Evolutionary conservation across 2,113 vertebrate species (phyloP).

Genomic region (Tragelaphus scriptus): DNA sequence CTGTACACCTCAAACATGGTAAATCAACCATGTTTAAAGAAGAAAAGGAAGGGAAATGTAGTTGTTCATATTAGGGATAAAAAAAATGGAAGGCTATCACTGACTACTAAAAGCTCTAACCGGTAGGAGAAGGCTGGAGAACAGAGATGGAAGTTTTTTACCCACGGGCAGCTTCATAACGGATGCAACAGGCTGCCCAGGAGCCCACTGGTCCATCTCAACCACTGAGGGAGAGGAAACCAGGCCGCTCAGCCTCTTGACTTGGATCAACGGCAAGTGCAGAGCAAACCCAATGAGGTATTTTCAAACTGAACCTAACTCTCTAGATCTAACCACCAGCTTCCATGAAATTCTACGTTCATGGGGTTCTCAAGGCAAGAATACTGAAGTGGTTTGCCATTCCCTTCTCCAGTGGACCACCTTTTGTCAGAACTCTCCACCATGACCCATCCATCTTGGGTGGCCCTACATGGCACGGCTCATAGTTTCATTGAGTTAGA

Average conservation of each 20-base stretch:
- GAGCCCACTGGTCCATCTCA: background rate
- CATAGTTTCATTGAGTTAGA: background rate
- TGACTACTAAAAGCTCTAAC: background rate
- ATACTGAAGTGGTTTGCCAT: background rate
- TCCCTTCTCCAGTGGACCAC: background rate
- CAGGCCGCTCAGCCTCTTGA: background rate
- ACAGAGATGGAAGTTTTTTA: background rate
- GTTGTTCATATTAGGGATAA: background rate
- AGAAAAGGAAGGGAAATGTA: background rate
- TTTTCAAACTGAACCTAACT: background rate
- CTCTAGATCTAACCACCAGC: background rate
- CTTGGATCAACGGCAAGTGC: background rate
- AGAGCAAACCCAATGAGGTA: background rate
- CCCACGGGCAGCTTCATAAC: background rate
- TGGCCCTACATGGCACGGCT: rapidly evolving
- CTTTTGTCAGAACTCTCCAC: background rate
- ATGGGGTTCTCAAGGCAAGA: background rate
- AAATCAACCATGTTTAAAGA: background rate
- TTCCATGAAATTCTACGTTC: background rate
- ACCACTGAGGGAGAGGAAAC: background rate
- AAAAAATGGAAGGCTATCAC: background rate
- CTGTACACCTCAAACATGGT: background rate
- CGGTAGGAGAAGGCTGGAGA: background rate
- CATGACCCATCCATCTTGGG: background rate
- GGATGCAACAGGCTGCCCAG: too few relatives aligned